Evolutionary conservation across 2,113 vertebrate genomes (phyloP).

Genomic region (Mastomys coucha): DNA sequence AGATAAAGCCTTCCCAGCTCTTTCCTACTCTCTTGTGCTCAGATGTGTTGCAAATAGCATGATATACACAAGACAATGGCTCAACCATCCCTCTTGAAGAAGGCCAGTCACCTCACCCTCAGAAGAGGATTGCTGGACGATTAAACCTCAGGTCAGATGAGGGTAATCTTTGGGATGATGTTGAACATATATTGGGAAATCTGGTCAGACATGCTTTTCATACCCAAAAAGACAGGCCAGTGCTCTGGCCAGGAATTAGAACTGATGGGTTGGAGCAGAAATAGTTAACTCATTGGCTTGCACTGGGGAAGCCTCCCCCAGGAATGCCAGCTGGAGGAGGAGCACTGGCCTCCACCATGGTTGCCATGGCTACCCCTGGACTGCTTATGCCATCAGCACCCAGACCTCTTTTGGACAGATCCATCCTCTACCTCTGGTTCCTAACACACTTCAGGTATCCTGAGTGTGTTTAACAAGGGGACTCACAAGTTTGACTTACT

Average conservation of each 20-base stretch:
- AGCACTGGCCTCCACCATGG: neutral
- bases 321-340: neutral
- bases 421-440: neutral
- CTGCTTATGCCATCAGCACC: neutral
- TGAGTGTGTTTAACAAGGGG: neutral
- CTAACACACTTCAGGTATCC: neutral
- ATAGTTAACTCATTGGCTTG: neutral
- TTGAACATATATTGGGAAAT: neutral
- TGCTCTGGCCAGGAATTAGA: neutral
- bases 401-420: neutral
- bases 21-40: neutral
- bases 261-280: neutral
- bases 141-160: neutral
- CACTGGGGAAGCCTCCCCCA: neutral
- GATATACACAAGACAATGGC: neutral
- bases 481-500: neutral
- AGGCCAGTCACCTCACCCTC: neutral
- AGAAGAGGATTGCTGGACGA: neutral
- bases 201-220: neutral
- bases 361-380: neutral
- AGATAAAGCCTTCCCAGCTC: neutral
- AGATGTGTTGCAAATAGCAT: no score
- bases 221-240: neutral
- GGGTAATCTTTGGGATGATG: neutral
- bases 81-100: neutral